Evolutionary conservation across 2,113 vertebrate species (phyloP).

Genomic region (Theristicus caerulescens): DNA sequence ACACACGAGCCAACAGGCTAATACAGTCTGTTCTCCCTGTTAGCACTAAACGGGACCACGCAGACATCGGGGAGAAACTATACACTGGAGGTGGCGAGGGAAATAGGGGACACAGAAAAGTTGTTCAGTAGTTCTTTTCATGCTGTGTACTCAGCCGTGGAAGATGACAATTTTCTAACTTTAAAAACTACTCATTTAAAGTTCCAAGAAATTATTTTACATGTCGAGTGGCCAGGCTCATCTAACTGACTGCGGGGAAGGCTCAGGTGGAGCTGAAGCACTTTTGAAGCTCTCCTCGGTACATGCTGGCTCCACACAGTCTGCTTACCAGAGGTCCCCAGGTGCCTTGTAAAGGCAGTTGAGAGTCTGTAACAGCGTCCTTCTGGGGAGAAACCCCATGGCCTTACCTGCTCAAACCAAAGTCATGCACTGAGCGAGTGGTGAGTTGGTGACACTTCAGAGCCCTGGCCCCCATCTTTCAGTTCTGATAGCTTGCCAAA

Average conservation of each 20-base stretch:
- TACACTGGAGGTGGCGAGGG: background rate
- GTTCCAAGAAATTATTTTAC: background rate
- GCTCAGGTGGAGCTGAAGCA: background rate
- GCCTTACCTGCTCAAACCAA: background rate
- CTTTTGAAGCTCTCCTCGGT: background rate
- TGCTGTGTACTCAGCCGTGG: background rate
- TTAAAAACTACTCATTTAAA: background rate
- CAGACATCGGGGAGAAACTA: background rate
- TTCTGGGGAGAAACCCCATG: background rate
- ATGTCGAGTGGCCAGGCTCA: background rate
- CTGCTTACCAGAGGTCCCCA: background rate
- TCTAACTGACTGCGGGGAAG: background rate
- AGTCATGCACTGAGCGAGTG: background rate
- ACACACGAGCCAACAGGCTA: background rate
- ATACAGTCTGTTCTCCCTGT: rapidly evolving
- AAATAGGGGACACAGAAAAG: background rate
- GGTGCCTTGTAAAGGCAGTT: background rate
- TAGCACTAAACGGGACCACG: background rate
- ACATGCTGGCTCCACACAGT: background rate
- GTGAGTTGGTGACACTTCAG: background rate
- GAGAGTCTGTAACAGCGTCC: background rate
- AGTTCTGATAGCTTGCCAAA: background rate
- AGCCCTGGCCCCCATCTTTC: background rate
- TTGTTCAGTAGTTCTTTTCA: background rate
- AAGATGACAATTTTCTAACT: background rate